Evolutionary conservation across 2,888 invertebrate species (phyloP).

Genomic region (Hyposoter didymator): DNA sequence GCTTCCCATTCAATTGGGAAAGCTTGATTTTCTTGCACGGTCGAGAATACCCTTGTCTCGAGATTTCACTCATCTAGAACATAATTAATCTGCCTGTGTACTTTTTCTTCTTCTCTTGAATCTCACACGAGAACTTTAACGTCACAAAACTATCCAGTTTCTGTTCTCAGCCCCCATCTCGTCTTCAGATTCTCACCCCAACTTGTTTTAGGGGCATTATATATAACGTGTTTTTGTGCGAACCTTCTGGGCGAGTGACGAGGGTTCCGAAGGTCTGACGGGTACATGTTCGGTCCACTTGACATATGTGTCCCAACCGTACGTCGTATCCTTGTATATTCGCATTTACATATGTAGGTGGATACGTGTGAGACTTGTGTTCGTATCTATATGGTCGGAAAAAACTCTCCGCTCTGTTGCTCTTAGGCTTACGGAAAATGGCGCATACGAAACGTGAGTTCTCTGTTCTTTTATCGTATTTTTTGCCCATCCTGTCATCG

Average conservation of each 20-base stretch:
- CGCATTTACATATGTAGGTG: neutral
- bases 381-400: neutral
- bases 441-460: neutral
- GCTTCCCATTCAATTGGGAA: neutral
- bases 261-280: conserved; percentile 53
- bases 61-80: conserved; percentile 50
- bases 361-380: conserved; percentile 8
- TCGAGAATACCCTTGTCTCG: neutral
- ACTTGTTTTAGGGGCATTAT: neutral
- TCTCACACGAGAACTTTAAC: conserved; percentile 59
- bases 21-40: neutral
- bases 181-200: neutral
- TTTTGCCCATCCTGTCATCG: conserved; percentile 2
- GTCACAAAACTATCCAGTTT: conserved; percentile 42
- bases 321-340: conserved; percentile 9
- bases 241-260: conserved; percentile 53
- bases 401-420: conserved; percentile 1
- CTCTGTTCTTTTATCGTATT: conserved; percentile 14
- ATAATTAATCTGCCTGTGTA: conserved; percentile 75
- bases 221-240: conserved; percentile 2
- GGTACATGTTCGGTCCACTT: conserved; percentile 35
- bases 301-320: conserved; percentile 31
- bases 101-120: neutral
- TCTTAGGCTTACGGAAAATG: neutral
- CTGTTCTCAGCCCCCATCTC: neutral